A percentile compares a stretch with the other conserved stretches of the same genome.
phyloP scores from a whole-genome alignment of 1,140 invertebrate species.

The Bemisia tabaci region DNA sequence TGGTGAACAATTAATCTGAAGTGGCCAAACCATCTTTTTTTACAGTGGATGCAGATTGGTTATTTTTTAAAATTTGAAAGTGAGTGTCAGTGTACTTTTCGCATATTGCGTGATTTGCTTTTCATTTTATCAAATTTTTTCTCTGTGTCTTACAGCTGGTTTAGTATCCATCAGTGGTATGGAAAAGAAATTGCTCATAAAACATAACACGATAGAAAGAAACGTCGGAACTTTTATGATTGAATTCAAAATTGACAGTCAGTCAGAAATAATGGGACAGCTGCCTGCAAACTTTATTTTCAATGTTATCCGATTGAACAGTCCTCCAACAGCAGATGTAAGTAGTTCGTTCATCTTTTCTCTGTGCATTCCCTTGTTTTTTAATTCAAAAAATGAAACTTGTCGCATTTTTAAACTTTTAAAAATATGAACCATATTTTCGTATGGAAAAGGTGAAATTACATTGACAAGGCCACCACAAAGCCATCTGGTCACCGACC shows the following conservation, averaged over 20 bases:
- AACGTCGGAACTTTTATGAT: constrained; percentile 80
- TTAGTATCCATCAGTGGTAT: constrained; percentile 80
- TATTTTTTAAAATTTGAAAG: no score
- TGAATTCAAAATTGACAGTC: constrained; percentile 78
- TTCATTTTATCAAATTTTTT: no score
- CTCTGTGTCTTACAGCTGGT: constrained; percentile 35
- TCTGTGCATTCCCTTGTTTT: background rate
- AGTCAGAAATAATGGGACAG: constrained; percentile 80
- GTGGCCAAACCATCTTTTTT: no score
- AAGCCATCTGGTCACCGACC: no score
- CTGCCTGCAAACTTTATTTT: constrained; percentile 62
- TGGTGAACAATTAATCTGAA: no score
- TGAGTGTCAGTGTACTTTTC: no score
- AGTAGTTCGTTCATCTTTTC: background rate
- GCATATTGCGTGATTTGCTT: no score
- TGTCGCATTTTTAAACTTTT: constrained; percentile 15
- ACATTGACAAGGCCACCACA: no score
- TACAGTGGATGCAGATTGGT: no score
- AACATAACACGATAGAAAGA: constrained; percentile 54
- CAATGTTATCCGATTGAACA: constrained; percentile 69
- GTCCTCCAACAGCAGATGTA: constrained; percentile 25
- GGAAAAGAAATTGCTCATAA: constrained; percentile 84
- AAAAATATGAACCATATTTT: no score
- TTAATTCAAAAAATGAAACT: background rate
- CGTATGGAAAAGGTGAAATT: no score